A percentile compares a stretch with the other conserved stretches of the same genome.
Evolutionary conservation across 2,888 invertebrate species (phyloP).

Genomic region (Emmelina monodactyla): DNA sequence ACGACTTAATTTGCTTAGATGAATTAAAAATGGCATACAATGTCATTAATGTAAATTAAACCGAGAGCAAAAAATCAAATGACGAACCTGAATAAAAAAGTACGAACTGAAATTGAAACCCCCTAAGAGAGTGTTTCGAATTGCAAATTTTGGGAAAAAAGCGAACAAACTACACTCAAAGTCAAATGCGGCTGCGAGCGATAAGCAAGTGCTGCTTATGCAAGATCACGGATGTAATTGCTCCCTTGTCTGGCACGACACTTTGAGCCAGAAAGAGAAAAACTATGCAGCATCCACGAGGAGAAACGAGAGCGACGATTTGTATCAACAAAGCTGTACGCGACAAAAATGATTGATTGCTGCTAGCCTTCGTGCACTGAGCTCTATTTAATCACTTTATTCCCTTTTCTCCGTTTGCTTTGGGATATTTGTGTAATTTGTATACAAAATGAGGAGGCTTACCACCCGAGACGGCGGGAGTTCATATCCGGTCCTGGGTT

Average conservation of each 20-base stretch:
- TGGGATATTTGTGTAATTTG: constrained; percentile 65
- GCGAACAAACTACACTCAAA: constrained; percentile 55
- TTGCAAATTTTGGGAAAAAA: constrained; percentile 61
- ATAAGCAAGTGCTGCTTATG: constrained; percentile 67
- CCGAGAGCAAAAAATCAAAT: constrained; percentile 1
- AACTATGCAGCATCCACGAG: constrained; percentile 21
- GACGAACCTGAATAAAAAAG: background rate
- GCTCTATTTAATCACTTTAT: constrained; percentile 69
- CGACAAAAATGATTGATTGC: constrained; percentile 68
- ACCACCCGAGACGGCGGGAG: constrained; percentile 39
- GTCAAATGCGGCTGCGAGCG: constrained; percentile 60
- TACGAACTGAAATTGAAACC: background rate
- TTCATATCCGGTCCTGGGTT: constrained; percentile 49
- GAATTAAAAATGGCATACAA: too few species aligned
- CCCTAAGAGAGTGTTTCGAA: constrained; percentile 35
- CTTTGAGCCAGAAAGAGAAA: constrained; percentile 56
- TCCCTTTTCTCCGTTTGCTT: constrained; percentile 67
- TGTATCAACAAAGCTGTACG: constrained; percentile 54
- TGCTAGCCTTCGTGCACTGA: constrained; percentile 63
- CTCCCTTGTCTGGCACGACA: constrained; percentile 66
- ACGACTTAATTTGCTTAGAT: background rate
- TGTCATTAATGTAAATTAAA: too few species aligned
- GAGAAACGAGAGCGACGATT: constrained; percentile 33
- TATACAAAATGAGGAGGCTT: constrained; percentile 57
- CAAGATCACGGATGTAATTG: constrained; percentile 69